Evolutionary conservation across 2,888 invertebrate genomes (phyloP), one percentile per base, ranked within the genome.

Genomic region (Agonopterix arenella): DNA sequence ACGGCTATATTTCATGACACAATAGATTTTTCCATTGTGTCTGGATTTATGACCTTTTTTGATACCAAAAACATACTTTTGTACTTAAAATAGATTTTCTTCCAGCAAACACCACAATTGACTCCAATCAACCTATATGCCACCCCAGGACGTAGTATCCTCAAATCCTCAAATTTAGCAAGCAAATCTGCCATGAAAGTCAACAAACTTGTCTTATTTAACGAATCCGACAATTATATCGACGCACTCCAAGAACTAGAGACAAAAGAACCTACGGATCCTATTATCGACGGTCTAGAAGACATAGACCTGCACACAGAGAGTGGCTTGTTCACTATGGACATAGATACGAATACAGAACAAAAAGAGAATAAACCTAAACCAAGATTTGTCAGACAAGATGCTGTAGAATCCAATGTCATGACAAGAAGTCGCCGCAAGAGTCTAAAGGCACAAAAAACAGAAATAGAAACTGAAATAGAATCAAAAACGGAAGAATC

Each of bases 111-210:
- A 1, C 72, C 72, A 0, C 13, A 45, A 16, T 28, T 45, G 11
- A 68, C 70, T 0, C 70, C 73, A 0, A 58, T 80, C 5, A 70
- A 78, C 53, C 41, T 74, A 0, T 52, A 62, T 41, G 82, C 82
- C 0, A 86, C 86, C 0, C 86, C 88, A 0, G 81, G 73, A 0
- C 75, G 81, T 1, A 86, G 88, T 54, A 86, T 88, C 41, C 73
- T 88, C 2, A 88, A 88, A 46, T 65, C 71, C 0, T 40, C 62
- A 1, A 71, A 63, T 28, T 44, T 36, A 8, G 61, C 65, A 0
- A 59, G 54, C 1, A 65, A 56, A 8, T 58, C 73, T 0, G 56
- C 53, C n/a, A 75, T 73, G 11, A 83, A 82, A 48, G 76, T 80
- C 1, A 70, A 79, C 36, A 85, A 85, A 62, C 62, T 78, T 0